phyloP scores from a whole-genome alignment of 1,140 invertebrate genomes.

The Drosophila melanica region DNA sequence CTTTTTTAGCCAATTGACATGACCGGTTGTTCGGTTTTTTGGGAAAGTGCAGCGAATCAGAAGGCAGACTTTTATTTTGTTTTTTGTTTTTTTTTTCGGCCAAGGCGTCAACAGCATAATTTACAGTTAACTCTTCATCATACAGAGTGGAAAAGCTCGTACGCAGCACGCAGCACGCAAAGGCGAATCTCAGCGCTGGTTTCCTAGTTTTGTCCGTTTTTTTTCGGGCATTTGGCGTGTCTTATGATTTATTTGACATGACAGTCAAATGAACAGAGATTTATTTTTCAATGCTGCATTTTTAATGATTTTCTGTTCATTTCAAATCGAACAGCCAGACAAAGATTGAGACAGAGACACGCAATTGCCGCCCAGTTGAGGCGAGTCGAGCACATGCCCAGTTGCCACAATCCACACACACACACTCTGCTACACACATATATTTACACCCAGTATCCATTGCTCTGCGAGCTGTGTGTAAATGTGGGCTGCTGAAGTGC shows the following conservation, averaged over 20 bases:
- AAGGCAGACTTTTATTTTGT: conserved; percentile 36
- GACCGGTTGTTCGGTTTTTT: conserved; percentile 60
- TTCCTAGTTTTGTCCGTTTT: conserved; percentile 28
- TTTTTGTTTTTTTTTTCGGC: too few species aligned
- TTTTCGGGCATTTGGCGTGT: conserved; percentile 65
- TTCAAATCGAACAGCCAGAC: conserved; percentile 42
- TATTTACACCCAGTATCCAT: conserved; percentile 1
- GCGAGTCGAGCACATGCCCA: background rate
- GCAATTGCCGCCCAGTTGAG: conserved; percentile 42
- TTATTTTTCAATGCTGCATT: conserved; percentile 72
- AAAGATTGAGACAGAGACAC: conserved; percentile 46
- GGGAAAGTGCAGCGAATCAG: conserved; percentile 65
- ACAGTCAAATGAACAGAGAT: conserved; percentile 77
- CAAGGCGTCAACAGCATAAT: conserved; percentile 71
- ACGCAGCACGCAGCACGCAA: conserved; percentile 62
- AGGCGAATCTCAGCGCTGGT: conserved; percentile 32
- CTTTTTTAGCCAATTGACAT: conserved; percentile 52
- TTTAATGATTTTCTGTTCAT: conserved; percentile 64
- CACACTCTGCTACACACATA: too few species aligned
- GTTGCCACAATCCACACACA: background rate
- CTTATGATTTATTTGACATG: conserved; percentile 78
- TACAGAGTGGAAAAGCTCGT: conserved; percentile 21
- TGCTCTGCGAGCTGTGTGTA: conserved; percentile 15
- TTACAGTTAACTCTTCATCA: conserved; percentile 75
- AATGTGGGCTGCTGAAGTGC: conserved; percentile 28